phyloP scores from a whole-genome alignment of 2,797 vertebrate species.

The Crocidura indochinensis region DNA sequence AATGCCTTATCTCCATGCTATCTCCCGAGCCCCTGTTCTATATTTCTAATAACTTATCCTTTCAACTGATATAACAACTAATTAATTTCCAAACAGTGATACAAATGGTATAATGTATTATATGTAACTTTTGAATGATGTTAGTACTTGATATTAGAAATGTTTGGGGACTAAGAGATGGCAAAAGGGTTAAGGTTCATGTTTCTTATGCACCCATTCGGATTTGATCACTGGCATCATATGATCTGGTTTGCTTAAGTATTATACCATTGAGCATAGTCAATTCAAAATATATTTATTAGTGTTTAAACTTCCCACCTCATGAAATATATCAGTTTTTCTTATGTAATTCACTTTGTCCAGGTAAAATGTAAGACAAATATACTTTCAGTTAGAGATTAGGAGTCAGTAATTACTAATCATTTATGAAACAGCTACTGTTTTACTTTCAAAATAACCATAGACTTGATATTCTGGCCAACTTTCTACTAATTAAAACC shows the following conservation, averaged over 20 bases:
- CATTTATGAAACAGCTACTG: neutral
- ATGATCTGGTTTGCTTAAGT: neutral
- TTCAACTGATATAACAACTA: neutral
- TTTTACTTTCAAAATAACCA: conserved; percentile 34
- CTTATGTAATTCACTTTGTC: conserved; percentile 26
- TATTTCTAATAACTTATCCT: neutral
- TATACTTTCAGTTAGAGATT: conserved; percentile 17
- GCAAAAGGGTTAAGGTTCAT: too few species aligned
- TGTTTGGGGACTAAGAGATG: too few species aligned
- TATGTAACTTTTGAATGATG: neutral
- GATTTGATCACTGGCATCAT: too few species aligned
- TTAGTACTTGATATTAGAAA: too few species aligned
- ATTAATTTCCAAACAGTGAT: neutral
- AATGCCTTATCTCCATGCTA: too few species aligned
- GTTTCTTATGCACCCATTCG: too few species aligned
- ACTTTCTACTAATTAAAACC: neutral
- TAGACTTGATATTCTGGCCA: neutral
- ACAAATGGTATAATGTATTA: neutral
- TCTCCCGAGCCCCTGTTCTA: too few species aligned
- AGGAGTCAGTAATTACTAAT: neutral
- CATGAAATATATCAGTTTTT: neutral
- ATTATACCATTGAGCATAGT: neutral
- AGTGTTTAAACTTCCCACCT: conserved; percentile 1
- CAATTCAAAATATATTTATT: conserved; percentile 4
- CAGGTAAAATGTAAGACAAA: conserved; percentile 6